Percentiles rank a stretch among this genome's conserved stretches.
Conservation (phyloP, 2,888 invertebrate genomes). For the Luperina testacea region DNA sequence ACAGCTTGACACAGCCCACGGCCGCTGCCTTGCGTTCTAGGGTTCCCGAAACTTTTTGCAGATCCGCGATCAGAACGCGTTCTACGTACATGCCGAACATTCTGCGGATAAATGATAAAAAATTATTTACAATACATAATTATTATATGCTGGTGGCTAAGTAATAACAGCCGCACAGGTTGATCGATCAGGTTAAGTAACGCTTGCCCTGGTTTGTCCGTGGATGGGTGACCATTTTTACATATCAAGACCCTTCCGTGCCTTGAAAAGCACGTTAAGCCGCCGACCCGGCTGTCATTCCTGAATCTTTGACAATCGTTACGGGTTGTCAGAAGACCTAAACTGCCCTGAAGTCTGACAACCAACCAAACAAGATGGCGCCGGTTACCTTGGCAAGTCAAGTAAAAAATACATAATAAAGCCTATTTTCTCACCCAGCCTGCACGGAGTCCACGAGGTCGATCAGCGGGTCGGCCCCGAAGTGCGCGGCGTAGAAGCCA, state of each 20-base stretch:
- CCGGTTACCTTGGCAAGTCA: too few relatives aligned
- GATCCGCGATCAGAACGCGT: constrained; percentile 95
- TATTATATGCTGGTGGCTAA: background rate
- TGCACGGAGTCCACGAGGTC: constrained; percentile 96
- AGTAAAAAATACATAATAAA: background rate
- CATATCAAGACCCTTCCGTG: too few relatives aligned
- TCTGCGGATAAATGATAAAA: constrained; percentile 82
- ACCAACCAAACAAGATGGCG: too few relatives aligned
- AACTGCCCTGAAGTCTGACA: too few relatives aligned
- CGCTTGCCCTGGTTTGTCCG: background rate
- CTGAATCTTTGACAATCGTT: too few relatives aligned
- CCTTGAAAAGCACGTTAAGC: too few relatives aligned
- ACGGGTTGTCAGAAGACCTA: too few relatives aligned
- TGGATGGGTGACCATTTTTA: background rate
- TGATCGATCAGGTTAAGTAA: background rate
- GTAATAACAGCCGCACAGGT: background rate
- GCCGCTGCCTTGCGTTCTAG: constrained; percentile 97
- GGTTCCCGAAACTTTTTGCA: constrained; percentile 95
- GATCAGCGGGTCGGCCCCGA: constrained; percentile 93
- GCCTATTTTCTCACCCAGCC: constrained; percentile 90
- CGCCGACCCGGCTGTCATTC: too few relatives aligned
- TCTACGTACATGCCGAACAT: constrained; percentile 99
- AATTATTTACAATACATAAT: background rate
- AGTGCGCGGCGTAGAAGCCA: constrained; percentile 95
- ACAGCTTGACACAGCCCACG: constrained; percentile 95